phyloP scores from a whole-genome alignment of 35 echinoderm and acorn worm species.

The Apostichopus parvimensis region DNA sequence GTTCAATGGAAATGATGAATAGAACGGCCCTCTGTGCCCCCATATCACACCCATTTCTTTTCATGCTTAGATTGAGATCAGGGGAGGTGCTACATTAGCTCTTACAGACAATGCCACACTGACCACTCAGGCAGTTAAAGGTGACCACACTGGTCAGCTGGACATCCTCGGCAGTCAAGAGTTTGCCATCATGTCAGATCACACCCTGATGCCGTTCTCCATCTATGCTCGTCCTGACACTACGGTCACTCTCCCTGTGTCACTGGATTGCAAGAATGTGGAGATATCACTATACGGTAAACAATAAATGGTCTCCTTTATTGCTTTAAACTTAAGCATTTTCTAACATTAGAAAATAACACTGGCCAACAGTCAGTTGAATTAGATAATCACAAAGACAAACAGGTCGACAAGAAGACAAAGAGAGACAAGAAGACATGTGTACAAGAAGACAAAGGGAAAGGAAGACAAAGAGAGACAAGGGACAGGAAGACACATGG shows the following conservation, averaged over 20 bases:
- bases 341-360: too few relatives aligned
- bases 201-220: conserved; percentile 72
- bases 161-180: conserved; percentile 58
- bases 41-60: not conserved
- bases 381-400: too few relatives aligned
- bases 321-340: too few relatives aligned
- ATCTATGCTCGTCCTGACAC: conserved; percentile 49
- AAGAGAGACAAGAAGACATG: too few relatives aligned
- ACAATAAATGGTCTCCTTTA: not conserved
- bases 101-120: conserved; percentile 51
- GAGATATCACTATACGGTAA: conserved; percentile 83
- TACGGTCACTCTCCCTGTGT: conserved; percentile 52
- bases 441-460: not conserved
- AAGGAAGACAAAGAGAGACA: too few relatives aligned
- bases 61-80: conserved; percentile 52
- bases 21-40: not conserved
- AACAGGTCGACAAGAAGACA: too few relatives aligned
- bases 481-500: too few relatives aligned
- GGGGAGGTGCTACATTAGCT: conserved; percentile 64
- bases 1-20: too few relatives aligned
- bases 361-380: too few relatives aligned
- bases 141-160: conserved; percentile 75
- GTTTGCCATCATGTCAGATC: conserved; percentile 32
- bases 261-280: conserved; percentile 83
- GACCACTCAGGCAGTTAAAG: conserved; percentile 41